Conservation (phyloP, 2,113 vertebrate species). For the Microcebus ravelobensis region DNA sequence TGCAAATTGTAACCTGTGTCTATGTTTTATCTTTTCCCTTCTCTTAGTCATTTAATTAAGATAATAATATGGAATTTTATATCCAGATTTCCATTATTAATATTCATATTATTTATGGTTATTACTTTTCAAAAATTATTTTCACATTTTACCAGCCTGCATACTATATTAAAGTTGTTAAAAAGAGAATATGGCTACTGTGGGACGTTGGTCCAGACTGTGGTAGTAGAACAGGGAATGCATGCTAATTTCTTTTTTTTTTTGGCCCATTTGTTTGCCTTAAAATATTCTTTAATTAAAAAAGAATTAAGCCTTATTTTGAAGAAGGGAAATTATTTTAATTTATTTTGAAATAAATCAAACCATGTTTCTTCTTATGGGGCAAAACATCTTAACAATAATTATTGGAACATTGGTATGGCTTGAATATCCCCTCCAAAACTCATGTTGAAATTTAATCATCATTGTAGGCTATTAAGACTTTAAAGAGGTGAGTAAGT, state of each 20-base stretch:
- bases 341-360: neutral
- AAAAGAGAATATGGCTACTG: neutral
- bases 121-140: constrained; percentile 17
- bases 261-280: neutral
- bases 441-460: neutral
- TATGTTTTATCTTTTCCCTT: neutral
- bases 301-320: neutral
- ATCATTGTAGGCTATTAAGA: neutral
- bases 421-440: neutral
- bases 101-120: neutral
- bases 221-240: neutral
- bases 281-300: neutral
- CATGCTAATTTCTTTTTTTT: neutral
- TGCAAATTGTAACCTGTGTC: neutral
- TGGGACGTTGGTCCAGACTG: neutral
- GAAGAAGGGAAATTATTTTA: too few species aligned
- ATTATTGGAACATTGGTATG: neutral
- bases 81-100: neutral
- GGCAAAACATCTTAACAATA: neutral
- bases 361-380: neutral
- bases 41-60: neutral
- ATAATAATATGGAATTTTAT: neutral
- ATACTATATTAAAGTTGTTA: neutral
- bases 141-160: neutral
- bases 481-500: neutral